Percentiles rank a stretch among this genome's conserved stretches.
These are phyloP conservation scores for Galeruca laticollis DNA, from an alignment of 2,888 invertebrate species.

Conservation along the genomic window DNA sequence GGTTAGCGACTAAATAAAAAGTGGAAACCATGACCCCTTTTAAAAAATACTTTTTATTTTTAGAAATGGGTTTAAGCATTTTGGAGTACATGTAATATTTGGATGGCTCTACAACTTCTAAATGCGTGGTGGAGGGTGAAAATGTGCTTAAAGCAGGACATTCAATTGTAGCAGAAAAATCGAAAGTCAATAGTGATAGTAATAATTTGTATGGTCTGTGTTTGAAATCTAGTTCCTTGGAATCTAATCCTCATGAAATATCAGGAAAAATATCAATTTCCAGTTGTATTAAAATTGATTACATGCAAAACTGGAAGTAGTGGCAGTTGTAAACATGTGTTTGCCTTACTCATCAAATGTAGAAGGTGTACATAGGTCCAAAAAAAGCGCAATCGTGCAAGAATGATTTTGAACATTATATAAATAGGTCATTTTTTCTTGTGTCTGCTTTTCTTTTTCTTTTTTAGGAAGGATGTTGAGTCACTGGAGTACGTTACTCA, in stretches of 20 bases:
- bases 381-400: slow-evolving; percentile 2
- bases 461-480: too few species aligned
- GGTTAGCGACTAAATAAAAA: too few species aligned
- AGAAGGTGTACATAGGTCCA: slow-evolving; percentile 21
- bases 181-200: slow-evolving; percentile 7
- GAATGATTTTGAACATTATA: too few species aligned
- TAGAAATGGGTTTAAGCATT: too few species aligned
- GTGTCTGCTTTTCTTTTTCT: too few species aligned
- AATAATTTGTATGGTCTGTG: slow-evolving; percentile 14
- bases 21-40: too few species aligned
- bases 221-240: slow-evolving; percentile 14
- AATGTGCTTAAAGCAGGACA: slow-evolving; percentile 9
- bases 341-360: slow-evolving; percentile 23
- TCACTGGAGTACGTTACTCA: too few species aligned
- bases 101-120: too few species aligned
- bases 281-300: not conserved
- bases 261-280: slow-evolving; percentile 16
- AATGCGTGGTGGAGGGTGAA: too few species aligned
- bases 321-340: slow-evolving; percentile 28
- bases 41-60: too few species aligned
- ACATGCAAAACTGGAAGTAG: slow-evolving; percentile 27
- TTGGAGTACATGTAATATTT: too few species aligned
- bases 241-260: slow-evolving; percentile 20
- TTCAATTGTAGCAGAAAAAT: slow-evolving; percentile 7
- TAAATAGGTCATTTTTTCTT: too few species aligned